These are phyloP conservation scores for Polyommatus icarus DNA, from an alignment of 2,888 invertebrate species.

Conservation along the genomic window DNA sequence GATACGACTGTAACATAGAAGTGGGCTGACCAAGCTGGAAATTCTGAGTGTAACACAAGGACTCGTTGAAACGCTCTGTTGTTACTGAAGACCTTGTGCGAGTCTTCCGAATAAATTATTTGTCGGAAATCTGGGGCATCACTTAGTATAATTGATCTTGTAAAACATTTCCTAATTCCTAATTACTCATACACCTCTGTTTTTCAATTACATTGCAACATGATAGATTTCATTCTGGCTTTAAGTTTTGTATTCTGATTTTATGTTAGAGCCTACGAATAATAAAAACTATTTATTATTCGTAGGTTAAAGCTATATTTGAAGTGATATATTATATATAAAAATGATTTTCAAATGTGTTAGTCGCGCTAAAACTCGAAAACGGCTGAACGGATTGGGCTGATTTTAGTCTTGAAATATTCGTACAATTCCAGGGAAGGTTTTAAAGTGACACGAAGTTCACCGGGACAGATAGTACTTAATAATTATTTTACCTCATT, in stretches of 20 bases:
- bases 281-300: no score
- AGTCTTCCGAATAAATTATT: constrained; percentile 23
- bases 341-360: no score
- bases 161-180: constrained; percentile 22
- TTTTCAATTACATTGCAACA: neutral
- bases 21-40: neutral
- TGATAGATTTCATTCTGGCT: neutral
- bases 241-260: neutral
- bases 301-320: no score
- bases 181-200: neutral
- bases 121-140: constrained; percentile 23
- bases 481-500: no score
- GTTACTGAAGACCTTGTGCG: neutral
- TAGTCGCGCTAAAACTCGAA: no score
- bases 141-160: constrained; percentile 27
- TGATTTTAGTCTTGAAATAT: no score
- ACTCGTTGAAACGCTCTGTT: neutral
- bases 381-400: no score
- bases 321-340: no score
- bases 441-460: no score
- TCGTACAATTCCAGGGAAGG: no score
- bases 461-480: no score
- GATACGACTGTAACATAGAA: neutral
- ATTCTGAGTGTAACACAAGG: constrained; percentile 5
- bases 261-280: neutral